Percentiles rank a stretch among this genome's conserved stretches.
Evolutionary conservation across 2,113 vertebrate species (phyloP).

Genomic region (Pituophis catenifer): DNA sequence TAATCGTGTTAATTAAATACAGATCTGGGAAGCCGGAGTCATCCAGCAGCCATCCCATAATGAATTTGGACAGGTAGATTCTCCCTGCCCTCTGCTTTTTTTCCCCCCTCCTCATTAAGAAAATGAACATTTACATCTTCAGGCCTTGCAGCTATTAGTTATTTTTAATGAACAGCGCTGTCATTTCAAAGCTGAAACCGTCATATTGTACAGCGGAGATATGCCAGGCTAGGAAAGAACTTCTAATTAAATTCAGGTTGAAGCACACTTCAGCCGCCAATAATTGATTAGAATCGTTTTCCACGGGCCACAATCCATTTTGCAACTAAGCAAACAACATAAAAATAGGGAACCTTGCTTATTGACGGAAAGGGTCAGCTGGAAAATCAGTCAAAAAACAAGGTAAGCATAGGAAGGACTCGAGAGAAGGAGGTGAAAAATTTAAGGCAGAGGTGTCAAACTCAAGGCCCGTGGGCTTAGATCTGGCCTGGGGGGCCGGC

Average conservation of each 20-base stretch:
- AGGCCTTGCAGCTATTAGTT: slow-evolving; percentile 70
- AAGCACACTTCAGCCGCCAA: slow-evolving; percentile 53
- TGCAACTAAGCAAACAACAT: slow-evolving; percentile 52
- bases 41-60: slow-evolving; percentile 66
- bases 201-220: slow-evolving; percentile 61
- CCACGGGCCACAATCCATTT: slow-evolving; percentile 52
- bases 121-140: slow-evolving; percentile 67
- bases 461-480: too few species aligned
- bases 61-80: slow-evolving; percentile 66
- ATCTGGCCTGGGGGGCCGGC: too few species aligned
- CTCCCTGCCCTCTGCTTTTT: slow-evolving; percentile 42
- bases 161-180: slow-evolving; percentile 74
- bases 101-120: slow-evolving; percentile 58
- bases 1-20: slow-evolving; percentile 74
- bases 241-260: slow-evolving; percentile 68
- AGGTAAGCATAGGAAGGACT: not conserved
- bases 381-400: not conserved
- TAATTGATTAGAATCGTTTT: slow-evolving; percentile 68
- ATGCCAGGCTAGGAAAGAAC: slow-evolving; percentile 65
- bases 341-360: slow-evolving; percentile 43
- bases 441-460: too few species aligned
- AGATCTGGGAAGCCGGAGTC: slow-evolving; percentile 67
- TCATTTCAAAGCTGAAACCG: slow-evolving; percentile 68
- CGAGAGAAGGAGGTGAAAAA: not conserved
- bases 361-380: slow-evolving; percentile 32